phyloP scores from a whole-genome alignment of 2,113 vertebrate species.

The Triplophysa tibetana region DNA sequence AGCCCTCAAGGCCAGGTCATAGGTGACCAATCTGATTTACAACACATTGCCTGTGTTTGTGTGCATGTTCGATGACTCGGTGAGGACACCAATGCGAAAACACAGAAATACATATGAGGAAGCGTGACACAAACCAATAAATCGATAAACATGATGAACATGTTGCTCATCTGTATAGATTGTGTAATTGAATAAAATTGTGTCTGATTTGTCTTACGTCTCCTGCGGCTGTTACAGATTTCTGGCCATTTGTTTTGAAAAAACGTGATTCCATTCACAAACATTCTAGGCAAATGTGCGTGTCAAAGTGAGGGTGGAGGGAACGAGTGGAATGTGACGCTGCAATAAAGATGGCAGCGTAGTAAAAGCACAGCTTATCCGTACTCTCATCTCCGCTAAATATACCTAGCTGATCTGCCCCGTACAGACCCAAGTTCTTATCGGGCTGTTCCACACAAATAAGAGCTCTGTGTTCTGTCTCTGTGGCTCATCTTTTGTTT shows the following conservation, averaged over 20 bases:
- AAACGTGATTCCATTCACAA: conserved; percentile 13
- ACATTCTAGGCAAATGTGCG: conserved; percentile 6
- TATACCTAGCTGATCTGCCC: conserved; percentile 19
- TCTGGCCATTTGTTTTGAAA: not conserved
- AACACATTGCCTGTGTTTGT: not conserved
- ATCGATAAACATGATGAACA: conserved; percentile 34
- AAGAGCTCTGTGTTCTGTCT: conserved; percentile 28
- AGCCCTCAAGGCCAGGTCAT: conserved; percentile 34
- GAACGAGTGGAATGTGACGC: conserved; percentile 16
- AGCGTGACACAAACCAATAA: conserved; percentile 14
- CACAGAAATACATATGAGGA: not conserved
- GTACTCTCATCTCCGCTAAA: conserved; percentile 24
- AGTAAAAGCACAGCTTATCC: conserved; percentile 32
- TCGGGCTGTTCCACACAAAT: conserved; percentile 39
- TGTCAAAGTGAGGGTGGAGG: conserved; percentile 3
- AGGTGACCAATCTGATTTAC: conserved; percentile 35
- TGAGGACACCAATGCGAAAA: not conserved
- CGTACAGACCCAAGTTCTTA: not conserved
- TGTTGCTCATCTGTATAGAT: conserved; percentile 5
- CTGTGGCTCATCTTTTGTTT: conserved; percentile 46
- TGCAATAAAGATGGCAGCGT: conserved; percentile 13
- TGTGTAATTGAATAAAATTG: conserved; percentile 3
- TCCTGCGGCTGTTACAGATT: not conserved
- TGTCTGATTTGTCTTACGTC: not conserved
- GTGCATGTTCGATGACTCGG: not conserved